Percentiles rank a stretch among this genome's conserved stretches.
Evolutionary conservation across 2,113 vertebrate genomes (phyloP).

Genomic region (Anolis sagrei): DNA sequence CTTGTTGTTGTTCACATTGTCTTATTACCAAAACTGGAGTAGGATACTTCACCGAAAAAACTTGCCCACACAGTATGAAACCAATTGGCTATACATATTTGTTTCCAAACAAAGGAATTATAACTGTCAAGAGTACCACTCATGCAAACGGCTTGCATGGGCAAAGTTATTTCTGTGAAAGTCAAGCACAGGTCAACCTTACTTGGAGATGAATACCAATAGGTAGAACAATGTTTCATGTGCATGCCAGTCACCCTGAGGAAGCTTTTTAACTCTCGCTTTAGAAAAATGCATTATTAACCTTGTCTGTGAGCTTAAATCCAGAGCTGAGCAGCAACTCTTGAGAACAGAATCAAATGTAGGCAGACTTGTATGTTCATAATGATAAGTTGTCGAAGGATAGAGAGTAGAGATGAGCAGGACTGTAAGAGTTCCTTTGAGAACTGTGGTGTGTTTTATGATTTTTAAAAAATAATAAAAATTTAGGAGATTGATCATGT

Average conservation of each 20-base stretch:
- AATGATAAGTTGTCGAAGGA: not conserved
- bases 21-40: not conserved
- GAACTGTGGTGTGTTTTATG: slow-evolving; percentile 43
- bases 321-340: not conserved
- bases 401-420: not conserved
- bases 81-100: not conserved
- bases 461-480: slow-evolving; percentile 42
- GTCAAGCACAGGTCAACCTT: not conserved
- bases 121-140: not conserved
- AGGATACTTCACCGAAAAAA: not conserved
- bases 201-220: not conserved
- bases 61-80: no score
- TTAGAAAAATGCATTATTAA: not conserved
- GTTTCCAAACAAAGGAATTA: not conserved
- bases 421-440: not conserved
- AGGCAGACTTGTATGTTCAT: not conserved
- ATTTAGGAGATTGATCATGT: slow-evolving; percentile 63
- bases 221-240: not conserved
- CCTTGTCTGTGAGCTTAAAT: not conserved
- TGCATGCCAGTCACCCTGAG: not conserved
- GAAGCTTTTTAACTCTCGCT: not conserved
- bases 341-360: not conserved
- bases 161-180: slow-evolving; percentile 1
- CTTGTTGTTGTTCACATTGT: not conserved
- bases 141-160: not conserved